Conservation (phyloP, 2,113 vertebrate genomes). For the Bufo gargarizans region DNA sequence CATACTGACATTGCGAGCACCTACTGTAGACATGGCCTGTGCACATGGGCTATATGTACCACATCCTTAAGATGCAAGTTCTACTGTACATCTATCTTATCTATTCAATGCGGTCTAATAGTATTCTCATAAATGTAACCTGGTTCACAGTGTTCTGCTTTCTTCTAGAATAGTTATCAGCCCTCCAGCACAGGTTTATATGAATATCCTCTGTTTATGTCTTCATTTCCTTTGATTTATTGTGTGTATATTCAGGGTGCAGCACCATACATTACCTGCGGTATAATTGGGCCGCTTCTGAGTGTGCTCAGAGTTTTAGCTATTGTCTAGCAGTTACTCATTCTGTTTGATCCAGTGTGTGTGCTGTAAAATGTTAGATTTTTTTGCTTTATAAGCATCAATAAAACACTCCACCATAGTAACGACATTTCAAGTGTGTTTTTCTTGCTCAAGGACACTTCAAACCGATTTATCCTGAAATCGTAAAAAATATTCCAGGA, state of each 20-base stretch:
- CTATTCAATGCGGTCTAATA: no score
- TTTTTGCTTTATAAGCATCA: background rate
- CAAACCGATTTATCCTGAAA: background rate
- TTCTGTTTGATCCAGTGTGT: background rate
- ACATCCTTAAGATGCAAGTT: no score
- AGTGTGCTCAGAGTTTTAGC: background rate
- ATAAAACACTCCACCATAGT: background rate
- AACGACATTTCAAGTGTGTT: background rate
- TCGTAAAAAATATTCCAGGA: background rate
- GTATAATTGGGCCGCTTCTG: background rate
- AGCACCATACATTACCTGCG: background rate
- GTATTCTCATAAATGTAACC: no score
- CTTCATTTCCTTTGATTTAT: background rate
- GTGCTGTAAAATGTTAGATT: background rate
- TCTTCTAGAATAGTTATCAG: no score
- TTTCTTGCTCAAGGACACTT: constrained; percentile 7
- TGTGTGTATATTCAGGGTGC: no score
- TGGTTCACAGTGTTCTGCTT: no score
- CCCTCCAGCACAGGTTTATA: no score
- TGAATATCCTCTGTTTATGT: background rate
- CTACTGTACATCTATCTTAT: no score
- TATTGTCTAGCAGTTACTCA: background rate
- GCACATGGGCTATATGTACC: no score
- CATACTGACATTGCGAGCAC: no score
- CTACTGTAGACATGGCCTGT: no score